Evolutionary conservation across 2,797 vertebrate species (phyloP).

Genomic region (Miichthys miiuy): DNA sequence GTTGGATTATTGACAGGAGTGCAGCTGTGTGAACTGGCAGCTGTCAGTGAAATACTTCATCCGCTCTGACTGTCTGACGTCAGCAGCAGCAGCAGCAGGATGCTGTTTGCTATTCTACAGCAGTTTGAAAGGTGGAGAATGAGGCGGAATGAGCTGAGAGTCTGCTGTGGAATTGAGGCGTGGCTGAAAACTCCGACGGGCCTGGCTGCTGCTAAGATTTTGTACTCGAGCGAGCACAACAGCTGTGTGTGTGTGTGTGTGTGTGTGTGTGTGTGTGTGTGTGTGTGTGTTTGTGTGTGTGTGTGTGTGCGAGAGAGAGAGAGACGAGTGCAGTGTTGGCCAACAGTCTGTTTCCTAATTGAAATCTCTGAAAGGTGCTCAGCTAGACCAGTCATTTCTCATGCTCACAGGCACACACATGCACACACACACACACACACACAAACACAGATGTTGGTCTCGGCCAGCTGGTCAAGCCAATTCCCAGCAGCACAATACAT

Average conservation of each 20-base stretch:
- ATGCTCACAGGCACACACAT: constrained; percentile 3
- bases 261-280: constrained; percentile 8
- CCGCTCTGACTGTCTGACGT: neutral
- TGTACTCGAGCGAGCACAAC: neutral
- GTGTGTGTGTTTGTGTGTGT: neutral
- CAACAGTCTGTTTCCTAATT: constrained; percentile 21
- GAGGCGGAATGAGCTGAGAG: neutral
- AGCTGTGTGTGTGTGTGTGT: neutral
- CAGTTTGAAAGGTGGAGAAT: neutral
- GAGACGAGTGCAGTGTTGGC: constrained; percentile 17
- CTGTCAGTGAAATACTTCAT: constrained; percentile 1
- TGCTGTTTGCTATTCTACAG: constrained; percentile 19
- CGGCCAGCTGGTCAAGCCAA: constrained; percentile 10
- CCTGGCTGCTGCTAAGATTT: neutral
- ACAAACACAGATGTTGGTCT: constrained; percentile 8
- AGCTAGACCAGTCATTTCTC: neutral
- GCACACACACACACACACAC: constrained; percentile 16
- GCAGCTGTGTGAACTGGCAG: constrained; percentile 30
- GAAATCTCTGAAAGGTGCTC: constrained; percentile 37
- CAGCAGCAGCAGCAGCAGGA: constrained; percentile 7
- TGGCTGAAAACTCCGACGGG: constrained; percentile 8
- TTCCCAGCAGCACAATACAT: constrained; percentile 8
- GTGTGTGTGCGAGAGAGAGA: neutral
- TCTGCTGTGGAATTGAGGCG: neutral
- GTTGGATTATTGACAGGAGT: constrained; percentile 13